Base-by-base conservation (phyloP, 1,140 invertebrate species). In the Neodiprion lecontei region DNA sequence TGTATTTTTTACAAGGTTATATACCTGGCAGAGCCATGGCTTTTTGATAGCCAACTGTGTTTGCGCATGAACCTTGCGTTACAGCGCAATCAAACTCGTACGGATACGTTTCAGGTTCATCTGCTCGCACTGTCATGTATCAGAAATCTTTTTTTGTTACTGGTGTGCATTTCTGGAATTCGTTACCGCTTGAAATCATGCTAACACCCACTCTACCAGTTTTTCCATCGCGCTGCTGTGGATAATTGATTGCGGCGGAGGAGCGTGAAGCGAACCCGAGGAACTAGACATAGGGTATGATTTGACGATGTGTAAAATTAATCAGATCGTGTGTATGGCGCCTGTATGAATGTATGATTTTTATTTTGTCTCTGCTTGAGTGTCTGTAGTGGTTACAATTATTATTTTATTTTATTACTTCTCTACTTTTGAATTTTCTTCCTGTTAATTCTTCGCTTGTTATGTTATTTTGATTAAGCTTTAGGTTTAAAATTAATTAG, bases 61-160 rank as follows among this genome's bases (percentile, higher is more conserved):
- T 21, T 69, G 14, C 0, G 67, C 4, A 12, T 21, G 17, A 69
- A 14, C 40, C 17, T 69, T 17, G 67, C 67, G 11, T 23, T 10
- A 17, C 67, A 17, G 11, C 4, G 67, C 1, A 21, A 68, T 40
- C 11, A 9, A 1, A 21, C 67, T 10, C 67, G 67, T 21, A 68
- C 67, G 4, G 67, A 68, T 68, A 14, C 67, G 67, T 17, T 68
- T 17, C 67, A 40, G n/a, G 17, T 40, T 21, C 67, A 11, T 40
- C 67, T 17, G 28, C 67, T 21, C 67, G 67, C n/a, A 68, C 67
- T 11, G 67, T 68, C n/a, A 14, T 17, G 9, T 68, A 21, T 21
- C 67, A 68, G 67, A 17, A 68, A 17, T 68, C 67, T 12, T 68
- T 68, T 68, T 10, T 68, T 10, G 1, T 68, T 11, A 68, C 67